Percentiles rank a stretch among this genome's conserved stretches.
Conservation (phyloP, 2,113 vertebrate species). For the Butorides virescens region DNA sequence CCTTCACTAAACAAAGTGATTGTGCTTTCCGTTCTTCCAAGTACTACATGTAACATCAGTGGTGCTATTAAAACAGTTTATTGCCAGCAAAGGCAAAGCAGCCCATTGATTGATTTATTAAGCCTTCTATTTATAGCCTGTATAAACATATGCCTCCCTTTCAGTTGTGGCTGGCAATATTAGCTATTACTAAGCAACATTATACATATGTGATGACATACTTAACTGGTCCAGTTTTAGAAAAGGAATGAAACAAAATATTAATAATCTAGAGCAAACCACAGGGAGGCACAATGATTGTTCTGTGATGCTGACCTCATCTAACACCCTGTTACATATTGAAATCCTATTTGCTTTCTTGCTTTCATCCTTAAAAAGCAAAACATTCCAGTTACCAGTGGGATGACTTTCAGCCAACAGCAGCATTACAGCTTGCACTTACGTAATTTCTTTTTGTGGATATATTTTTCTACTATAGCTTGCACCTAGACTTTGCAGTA, state of each 20-base stretch:
- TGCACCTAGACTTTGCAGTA: constrained; percentile 1
- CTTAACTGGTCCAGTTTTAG: neutral
- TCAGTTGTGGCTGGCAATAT: neutral
- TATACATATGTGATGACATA: neutral
- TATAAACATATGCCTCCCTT: neutral
- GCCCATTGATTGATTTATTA: neutral
- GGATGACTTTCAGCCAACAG: neutral
- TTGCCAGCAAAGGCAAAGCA: constrained; percentile 3
- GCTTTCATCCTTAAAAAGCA: constrained; percentile 44
- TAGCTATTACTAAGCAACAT: neutral
- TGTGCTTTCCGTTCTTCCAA: neutral
- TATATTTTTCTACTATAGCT: neutral
- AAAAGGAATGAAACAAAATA: neutral
- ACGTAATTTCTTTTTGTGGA: constrained; percentile 25
- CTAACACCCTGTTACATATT: neutral
- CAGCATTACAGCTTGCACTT: neutral
- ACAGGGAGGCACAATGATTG: neutral
- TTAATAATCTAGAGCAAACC: neutral
- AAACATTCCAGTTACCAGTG: neutral
- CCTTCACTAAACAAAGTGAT: neutral
- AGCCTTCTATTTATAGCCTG: neutral
- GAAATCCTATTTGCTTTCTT: neutral
- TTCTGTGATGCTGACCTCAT: neutral
- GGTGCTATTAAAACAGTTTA: neutral
- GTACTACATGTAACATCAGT: neutral